phyloP scores from a whole-genome alignment of 2,113 vertebrate genomes.

The Aldabrachelys gigantea region DNA sequence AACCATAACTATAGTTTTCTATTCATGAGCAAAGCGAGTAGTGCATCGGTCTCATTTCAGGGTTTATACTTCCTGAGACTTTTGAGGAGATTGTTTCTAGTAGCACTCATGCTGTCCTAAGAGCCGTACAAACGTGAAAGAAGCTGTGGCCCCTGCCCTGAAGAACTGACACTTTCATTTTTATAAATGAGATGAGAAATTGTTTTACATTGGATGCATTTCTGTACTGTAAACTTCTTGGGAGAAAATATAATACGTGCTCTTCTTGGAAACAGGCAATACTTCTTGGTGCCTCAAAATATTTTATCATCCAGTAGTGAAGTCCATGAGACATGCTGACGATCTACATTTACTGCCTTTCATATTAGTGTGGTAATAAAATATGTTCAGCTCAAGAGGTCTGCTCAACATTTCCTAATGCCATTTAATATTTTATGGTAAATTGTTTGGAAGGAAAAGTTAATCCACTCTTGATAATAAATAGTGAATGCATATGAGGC shows the following conservation, averaged over 20 bases:
- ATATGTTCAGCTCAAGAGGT: neutral
- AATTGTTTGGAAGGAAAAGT: neutral
- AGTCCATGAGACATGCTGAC: neutral
- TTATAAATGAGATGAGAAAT: neutral
- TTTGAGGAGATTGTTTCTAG: neutral
- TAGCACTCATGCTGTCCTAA: neutral
- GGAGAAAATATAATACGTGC: neutral
- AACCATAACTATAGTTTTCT: neutral
- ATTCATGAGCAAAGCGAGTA: neutral
- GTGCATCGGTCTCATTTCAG: neutral
- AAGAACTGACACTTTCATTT: neutral
- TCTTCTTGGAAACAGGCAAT: neutral
- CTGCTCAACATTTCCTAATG: neutral
- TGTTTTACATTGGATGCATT: neutral
- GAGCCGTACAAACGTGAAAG: neutral
- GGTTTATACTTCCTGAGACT: neutral
- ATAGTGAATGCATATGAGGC: neutral
- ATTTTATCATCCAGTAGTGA: neutral
- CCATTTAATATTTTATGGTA: neutral
- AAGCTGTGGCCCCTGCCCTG: neutral
- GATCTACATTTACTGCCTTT: neutral
- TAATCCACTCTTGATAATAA: neutral
- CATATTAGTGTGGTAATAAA: neutral
- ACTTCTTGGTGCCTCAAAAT: neutral
- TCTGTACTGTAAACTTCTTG: neutral